These are phyloP conservation scores for Probosciger aterrimus DNA, from an alignment of 2,113 vertebrate genomes.

Conservation along the genomic window DNA sequence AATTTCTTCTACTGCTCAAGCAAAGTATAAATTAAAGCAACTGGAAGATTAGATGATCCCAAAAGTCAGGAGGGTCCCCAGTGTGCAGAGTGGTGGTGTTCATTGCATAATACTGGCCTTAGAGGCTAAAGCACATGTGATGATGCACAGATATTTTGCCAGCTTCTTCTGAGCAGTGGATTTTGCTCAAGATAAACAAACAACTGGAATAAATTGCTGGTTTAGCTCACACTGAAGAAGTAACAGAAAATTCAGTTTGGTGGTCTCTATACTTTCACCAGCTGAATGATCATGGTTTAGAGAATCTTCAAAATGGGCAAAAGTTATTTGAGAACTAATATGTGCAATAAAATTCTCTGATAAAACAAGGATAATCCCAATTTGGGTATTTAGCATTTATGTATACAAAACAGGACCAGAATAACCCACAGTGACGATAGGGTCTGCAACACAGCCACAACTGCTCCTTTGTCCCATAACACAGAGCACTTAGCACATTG, in stretches of 20 bases:
- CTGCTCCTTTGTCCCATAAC: neutral
- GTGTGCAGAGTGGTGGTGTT: neutral
- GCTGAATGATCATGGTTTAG: neutral
- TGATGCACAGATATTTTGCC: neutral
- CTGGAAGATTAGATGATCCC: neutral
- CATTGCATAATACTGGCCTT: neutral
- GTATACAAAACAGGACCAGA: neutral
- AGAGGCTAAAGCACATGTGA: neutral
- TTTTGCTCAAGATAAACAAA: neutral
- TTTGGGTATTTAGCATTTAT: neutral
- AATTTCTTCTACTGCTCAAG: neutral
- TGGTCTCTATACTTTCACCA: neutral
- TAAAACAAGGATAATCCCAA: neutral
- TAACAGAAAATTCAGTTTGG: neutral
- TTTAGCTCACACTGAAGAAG: neutral
- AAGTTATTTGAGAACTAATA: neutral
- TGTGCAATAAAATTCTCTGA: neutral
- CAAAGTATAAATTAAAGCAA: neutral
- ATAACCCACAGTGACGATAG: neutral
- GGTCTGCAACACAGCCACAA: neutral
- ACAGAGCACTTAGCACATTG: neutral
- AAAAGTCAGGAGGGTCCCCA: neutral
- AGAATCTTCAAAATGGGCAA: neutral
- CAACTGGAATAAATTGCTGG: neutral
- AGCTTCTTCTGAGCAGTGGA: neutral